Percentiles rank a stretch among this genome's conserved stretches.
Evolutionary conservation across 2,797 vertebrate species (phyloP).

Genomic region (Hyperoplus lanceolatus): DNA sequence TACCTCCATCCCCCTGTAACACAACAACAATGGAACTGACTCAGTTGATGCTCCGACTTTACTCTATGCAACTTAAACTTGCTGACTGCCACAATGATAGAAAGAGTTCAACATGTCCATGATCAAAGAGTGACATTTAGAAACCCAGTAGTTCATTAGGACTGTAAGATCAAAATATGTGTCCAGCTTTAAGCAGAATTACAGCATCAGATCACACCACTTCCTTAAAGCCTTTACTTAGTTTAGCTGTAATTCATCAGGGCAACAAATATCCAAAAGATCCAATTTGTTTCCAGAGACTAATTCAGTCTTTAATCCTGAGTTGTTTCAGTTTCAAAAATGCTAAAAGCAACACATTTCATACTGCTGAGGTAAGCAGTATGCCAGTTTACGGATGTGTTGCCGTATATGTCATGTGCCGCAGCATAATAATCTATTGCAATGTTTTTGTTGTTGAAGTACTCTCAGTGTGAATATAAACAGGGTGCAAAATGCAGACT

Average conservation of each 20-base stretch:
- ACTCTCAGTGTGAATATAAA: too few relatives aligned
- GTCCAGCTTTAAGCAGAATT: neutral
- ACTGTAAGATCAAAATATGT: neutral
- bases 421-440: neutral
- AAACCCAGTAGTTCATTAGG: neutral
- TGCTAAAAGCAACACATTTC: neutral
- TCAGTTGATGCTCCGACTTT: neutral
- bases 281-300: neutral
- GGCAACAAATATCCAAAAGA: neutral
- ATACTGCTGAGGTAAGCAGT: neutral
- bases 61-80: neutral
- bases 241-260: neutral
- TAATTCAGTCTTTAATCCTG: neutral
- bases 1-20: conserved; percentile 89
- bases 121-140: neutral
- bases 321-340: neutral
- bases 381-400: neutral
- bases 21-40: conserved; percentile 8
- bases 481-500: neutral
- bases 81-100: neutral
- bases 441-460: too few relatives aligned
- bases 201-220: neutral
- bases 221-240: neutral
- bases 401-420: neutral
- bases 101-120: neutral